Evolutionary conservation across 2,888 invertebrate species (phyloP).

Genomic region (Drosophila mimica): DNA sequence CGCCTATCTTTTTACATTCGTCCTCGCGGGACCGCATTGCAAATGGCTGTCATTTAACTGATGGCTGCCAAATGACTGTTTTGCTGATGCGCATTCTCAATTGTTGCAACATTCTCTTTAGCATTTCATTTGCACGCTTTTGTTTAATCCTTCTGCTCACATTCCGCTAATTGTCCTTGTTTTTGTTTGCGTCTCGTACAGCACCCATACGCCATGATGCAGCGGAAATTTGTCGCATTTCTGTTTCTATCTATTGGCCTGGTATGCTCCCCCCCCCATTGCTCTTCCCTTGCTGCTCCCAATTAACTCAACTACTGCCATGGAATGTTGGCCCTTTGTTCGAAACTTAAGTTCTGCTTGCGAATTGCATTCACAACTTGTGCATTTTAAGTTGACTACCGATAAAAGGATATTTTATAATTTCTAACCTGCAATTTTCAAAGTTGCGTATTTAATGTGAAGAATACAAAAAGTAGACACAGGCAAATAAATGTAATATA

Average conservation of each 20-base stretch:
- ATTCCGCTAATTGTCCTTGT: constrained; percentile 23
- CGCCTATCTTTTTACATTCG: constrained; percentile 5
- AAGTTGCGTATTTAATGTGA: not conserved
- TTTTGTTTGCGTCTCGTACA: constrained; percentile 46
- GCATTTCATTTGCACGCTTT: constrained; percentile 28
- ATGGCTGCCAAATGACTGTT: constrained; percentile 14
- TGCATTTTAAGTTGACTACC: constrained; percentile 30
- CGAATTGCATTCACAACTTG: constrained; percentile 32
- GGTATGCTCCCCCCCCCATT: not conserved
- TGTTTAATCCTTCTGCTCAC: constrained; percentile 41
- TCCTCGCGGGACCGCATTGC: not conserved
- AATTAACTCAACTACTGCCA: constrained; percentile 33
- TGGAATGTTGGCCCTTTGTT: constrained; percentile 58
- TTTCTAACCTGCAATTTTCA: not conserved
- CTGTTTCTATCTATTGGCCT: constrained; percentile 1
- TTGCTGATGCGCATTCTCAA: constrained; percentile 3
- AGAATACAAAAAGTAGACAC: not conserved
- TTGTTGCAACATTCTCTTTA: not conserved
- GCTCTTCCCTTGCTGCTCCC: not conserved
- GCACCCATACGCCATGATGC: constrained; percentile 42
- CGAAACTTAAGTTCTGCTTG: constrained; percentile 41
- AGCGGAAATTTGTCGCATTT: constrained; percentile 56
- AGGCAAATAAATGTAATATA: not conserved
- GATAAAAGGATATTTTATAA: not conserved
- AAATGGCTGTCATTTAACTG: constrained; percentile 25